A percentile compares a stretch with the other conserved stretches of the same genome.
phyloP scores from a whole-genome alignment of 2,888 invertebrate genomes.

The Loripinus fragilis region DNA sequence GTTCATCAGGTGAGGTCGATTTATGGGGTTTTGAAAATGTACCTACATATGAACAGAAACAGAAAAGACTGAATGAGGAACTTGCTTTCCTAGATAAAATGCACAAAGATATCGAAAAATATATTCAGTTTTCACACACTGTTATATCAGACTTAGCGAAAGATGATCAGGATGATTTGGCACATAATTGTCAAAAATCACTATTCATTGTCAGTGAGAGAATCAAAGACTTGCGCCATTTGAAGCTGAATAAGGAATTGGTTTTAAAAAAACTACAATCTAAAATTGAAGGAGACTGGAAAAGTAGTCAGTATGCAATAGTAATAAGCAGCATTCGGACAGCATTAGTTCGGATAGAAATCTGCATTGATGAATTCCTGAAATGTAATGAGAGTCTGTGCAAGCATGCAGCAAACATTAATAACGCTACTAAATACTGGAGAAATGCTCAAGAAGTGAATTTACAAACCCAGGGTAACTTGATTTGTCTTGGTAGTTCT shows the following conservation, averaged over 20 bases:
- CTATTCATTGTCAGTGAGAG: neutral
- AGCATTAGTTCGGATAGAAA: constrained; percentile 30
- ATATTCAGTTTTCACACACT: neutral
- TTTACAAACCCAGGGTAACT: neutral
- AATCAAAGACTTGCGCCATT: neutral
- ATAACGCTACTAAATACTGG: neutral
- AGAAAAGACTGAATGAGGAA: constrained; percentile 1
- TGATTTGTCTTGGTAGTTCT: neutral
- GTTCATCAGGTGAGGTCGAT: constrained; percentile 41
- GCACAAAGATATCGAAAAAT: neutral
- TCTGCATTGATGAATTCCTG: constrained; percentile 36
- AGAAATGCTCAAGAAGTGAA: neutral
- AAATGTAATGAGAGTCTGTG: constrained; percentile 24
- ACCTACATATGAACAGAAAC: constrained; percentile 31
- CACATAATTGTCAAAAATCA: neutral
- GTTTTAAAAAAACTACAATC: neutral
- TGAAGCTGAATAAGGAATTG: neutral
- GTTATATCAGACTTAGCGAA: neutral
- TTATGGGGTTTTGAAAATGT: constrained; percentile 44
- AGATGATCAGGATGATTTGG: too few relatives aligned
- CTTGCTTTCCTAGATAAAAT: neutral
- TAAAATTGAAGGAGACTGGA: constrained; percentile 19
- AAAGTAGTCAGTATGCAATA: constrained; percentile 29
- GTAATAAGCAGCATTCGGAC: constrained; percentile 44
- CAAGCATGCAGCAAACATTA: constrained; percentile 20